Conservation (phyloP, 1,140 invertebrate genomes). For the Glossosoma conforme region DNA sequence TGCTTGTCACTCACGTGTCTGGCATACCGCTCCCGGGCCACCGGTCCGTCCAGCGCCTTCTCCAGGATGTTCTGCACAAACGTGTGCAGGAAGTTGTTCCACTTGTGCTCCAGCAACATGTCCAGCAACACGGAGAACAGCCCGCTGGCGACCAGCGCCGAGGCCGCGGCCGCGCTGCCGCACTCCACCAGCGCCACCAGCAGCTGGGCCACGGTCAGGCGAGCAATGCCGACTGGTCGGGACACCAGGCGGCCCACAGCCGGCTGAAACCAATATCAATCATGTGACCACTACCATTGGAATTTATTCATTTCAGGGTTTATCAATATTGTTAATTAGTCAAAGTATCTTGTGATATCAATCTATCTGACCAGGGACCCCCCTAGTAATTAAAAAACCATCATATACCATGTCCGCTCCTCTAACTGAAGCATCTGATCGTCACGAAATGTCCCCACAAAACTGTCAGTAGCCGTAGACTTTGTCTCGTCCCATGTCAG, state of each 20-base stretch:
- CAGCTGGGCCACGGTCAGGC: slow-evolving; percentile 70
- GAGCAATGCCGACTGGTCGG: slow-evolving; percentile 63
- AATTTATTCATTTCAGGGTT: neutral
- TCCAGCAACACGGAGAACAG: slow-evolving; percentile 59
- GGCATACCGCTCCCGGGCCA: slow-evolving; percentile 35
- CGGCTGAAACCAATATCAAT: no score
- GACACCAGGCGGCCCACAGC: no score
- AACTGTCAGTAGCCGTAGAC: no score
- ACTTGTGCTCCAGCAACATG: slow-evolving; percentile 76
- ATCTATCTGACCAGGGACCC: no score
- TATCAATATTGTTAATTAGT: no score
- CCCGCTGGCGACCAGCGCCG: slow-evolving; percentile 43
- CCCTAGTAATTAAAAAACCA: no score
- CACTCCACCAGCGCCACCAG: slow-evolving; percentile 63
- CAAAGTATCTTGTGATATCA: no score
- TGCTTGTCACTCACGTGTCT: slow-evolving; percentile 37
- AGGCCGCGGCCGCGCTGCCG: slow-evolving; percentile 56
- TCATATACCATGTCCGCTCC: no score
- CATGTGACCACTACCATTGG: neutral
- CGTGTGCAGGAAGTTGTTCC: slow-evolving; percentile 88
- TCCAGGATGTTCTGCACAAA: slow-evolving; percentile 72
- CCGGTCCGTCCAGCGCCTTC: slow-evolving; percentile 52
- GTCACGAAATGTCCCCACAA: no score
- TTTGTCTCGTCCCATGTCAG: no score
- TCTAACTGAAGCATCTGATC: no score